phyloP scores from a whole-genome alignment of 2,888 invertebrate species.

The Heliothis peltigera region DNA sequence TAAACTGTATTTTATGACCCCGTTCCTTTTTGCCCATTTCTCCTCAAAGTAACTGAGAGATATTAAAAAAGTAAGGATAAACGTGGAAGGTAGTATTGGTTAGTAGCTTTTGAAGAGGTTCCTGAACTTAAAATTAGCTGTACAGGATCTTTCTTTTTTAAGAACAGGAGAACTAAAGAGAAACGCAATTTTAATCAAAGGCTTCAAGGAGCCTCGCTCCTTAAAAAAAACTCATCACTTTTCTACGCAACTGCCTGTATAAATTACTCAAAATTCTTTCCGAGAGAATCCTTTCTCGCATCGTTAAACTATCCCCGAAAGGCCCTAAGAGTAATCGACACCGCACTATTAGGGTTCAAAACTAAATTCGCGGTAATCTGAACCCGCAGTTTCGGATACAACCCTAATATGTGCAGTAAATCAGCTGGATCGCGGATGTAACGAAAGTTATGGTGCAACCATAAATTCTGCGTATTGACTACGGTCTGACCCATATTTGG shows the following conservation, averaged over 20 bases:
- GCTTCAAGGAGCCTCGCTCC: too few species aligned
- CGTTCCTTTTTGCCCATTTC: conserved; percentile 32
- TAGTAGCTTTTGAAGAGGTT: too few species aligned
- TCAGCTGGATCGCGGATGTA: conserved; percentile 75
- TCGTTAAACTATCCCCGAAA: too few species aligned
- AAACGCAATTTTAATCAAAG: too few species aligned
- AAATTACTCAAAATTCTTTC: too few species aligned
- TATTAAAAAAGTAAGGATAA: conserved; percentile 6
- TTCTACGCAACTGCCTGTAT: too few species aligned
- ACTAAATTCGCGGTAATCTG: conserved; percentile 68
- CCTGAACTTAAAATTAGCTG: too few species aligned
- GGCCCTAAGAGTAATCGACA: conserved; percentile 15
- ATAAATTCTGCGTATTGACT: conserved; percentile 78
- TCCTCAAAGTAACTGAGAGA: conserved; percentile 25
- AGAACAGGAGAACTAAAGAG: too few species aligned
- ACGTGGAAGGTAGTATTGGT: neutral
- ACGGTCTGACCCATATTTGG: conserved; percentile 62
- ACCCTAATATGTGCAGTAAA: conserved; percentile 74
- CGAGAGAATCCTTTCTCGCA: too few species aligned
- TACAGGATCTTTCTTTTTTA: too few species aligned
- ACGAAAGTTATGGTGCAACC: conserved; percentile 77
- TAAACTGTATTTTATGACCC: conserved; percentile 49
- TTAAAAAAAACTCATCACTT: too few species aligned
- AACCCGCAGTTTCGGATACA: conserved; percentile 61
- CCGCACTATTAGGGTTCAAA: conserved; percentile 48